Base-by-base conservation (phyloP, 2,113 vertebrate species). In the Sinocyclocheilus maitianheensis region DNA sequence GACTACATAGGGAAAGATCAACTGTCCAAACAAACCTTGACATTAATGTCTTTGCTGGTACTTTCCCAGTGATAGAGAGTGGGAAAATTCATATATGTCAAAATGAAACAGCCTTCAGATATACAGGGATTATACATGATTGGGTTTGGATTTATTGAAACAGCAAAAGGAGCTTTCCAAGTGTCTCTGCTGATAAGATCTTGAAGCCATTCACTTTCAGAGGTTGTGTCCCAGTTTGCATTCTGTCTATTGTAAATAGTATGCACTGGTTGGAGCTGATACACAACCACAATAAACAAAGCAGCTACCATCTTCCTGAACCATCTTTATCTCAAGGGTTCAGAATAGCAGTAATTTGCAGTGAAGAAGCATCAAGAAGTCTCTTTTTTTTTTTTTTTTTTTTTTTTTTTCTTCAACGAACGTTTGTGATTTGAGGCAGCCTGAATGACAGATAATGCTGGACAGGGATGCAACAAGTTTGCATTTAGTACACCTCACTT, bases 11-110 rank as follows among this genome's bases (percentile, higher is more conserved):
- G 79, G 6, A 13, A 83, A 60, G 84, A 63, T 30, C 3, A 30
- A 71, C 74, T 14, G 83, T 88, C 86, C 77, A 81, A 69, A 53
- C 77, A 82, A 69, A 46, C 34, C n/a, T 63, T 82, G 58, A 43
- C 71, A 83, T 90, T 87, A 78, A 60, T 86, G 77, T 87, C 76
- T 58, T 72, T 82, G 84, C 46, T 43, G 6, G 11, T 69, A 13
- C 30, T 84, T 87, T 55, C 51, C 13, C 67, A 13, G 75, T 89
- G 83, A 87, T 88, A 6, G 14, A 55, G 78, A 69, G 40, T 34
- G 62, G 62, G 84, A 22, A 5, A 85, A 26, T 37, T 11, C 55
- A 60, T 55, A 40, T 4, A 12, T 48, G 18, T 81, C 81, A 43
- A 40, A 18, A 9, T 71, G n/a, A 46, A 24, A 63, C 9, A 1